Evolutionary conservation across 2,113 vertebrate genomes (phyloP), one percentile per base, ranked within the genome.

Genomic region (Noturus placidus): DNA sequence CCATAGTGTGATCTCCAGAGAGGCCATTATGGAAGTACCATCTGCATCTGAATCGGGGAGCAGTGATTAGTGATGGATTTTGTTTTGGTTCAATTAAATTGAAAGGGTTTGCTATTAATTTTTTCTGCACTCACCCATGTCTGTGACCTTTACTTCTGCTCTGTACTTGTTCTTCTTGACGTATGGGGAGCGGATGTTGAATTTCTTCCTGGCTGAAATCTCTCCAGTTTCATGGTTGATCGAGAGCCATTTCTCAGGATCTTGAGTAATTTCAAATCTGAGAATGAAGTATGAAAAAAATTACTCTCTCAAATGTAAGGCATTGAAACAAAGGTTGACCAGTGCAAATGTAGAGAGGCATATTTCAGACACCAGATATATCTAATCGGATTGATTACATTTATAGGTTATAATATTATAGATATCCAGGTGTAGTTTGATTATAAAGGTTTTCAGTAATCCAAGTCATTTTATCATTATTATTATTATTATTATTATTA

Each of bases 211-310:
- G 61, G 96, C 95, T 56, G 84, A 92, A 35, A 99, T 91, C 35
- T 92, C 92, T 87, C 98, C 98, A 0, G 95, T 90, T 61, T 93
- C 90, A 0, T 83, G 85, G 56, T 98, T 93, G 59, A 99, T 95
- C 6, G 87, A 92, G 88, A 99, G 93, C 98, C 98, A 99, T 56
- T 93, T 94, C 69, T 97, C 98, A 0, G 96, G 97, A 92, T 97
- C 97, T 10, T 93, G 95, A 86, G 93, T 96, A 67, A 97, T 95
- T 56, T 95, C 93, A 91, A 96, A 99, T 90, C 98, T 99, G 33
- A 88, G 2, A 57, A 65, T 19, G 86, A 63, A 91, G n/a, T 11
- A 35, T 0, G 25, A 46, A 56, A 14, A n/a, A 20, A 69, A 4
- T 56, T n/a, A 8, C 1, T 8, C 17, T 80, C 25, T 86, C 30